Conservation (phyloP, 2,888 invertebrate species). For the Holacanthella duospinosa region DNA sequence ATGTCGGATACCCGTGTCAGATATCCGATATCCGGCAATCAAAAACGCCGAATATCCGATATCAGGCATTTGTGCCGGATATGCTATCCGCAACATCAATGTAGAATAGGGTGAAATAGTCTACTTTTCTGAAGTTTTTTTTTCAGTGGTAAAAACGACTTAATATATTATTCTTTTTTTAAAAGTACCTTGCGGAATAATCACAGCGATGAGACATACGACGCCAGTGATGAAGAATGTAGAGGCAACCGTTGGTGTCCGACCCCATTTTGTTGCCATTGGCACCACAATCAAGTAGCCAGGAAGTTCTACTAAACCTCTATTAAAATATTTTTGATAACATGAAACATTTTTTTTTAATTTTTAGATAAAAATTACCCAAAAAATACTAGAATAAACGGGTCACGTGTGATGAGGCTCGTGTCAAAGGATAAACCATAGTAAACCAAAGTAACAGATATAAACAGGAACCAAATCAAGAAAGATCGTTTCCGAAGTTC, state of each 20-base stretch:
- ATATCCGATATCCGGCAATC: no score
- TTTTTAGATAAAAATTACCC: conserved; percentile 18
- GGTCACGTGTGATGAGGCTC: conserved; percentile 28
- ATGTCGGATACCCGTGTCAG: no score
- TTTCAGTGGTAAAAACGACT: no score
- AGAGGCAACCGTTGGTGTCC: conserved; percentile 5
- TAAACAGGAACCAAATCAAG: conserved; percentile 33
- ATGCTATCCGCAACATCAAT: no score
- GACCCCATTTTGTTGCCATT: conserved; percentile 11
- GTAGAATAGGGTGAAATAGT: no score
- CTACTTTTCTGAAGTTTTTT: no score
- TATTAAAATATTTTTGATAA: background rate
- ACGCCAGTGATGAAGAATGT: conserved; percentile 4
- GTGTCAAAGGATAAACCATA: conserved; percentile 35
- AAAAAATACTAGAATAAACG: conserved; percentile 33
- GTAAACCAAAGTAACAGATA: conserved; percentile 29
- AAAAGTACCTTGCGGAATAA: conserved; percentile 8
- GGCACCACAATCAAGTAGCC: conserved; percentile 16
- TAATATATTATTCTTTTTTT: no score
- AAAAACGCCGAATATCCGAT: no score
- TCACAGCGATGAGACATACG: background rate
- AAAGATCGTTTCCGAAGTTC: conserved; percentile 31
- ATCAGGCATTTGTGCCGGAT: no score
- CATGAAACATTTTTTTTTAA: background rate
- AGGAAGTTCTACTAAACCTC: conserved; percentile 18